A percentile compares a stretch with the other conserved stretches of the same genome.
Conservation (phyloP, 2,888 invertebrate genomes). For the Apoda limacodes region DNA sequence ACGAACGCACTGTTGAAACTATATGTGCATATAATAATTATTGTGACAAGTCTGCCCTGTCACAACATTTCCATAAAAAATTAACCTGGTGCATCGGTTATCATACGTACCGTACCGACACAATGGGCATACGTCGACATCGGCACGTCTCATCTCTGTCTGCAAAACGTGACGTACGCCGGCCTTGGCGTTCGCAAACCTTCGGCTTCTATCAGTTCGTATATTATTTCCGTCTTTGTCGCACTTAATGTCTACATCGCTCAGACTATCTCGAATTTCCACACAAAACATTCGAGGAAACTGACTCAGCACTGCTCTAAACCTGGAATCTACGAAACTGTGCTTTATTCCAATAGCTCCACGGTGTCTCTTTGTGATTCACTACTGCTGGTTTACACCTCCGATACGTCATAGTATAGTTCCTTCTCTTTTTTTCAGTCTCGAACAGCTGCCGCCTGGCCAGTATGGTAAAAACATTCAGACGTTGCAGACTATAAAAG, state of each 20-base stretch:
- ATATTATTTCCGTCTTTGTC: constrained; percentile 39
- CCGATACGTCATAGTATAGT: constrained; percentile 41
- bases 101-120: too few relatives aligned
- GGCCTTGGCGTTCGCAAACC: constrained; percentile 58
- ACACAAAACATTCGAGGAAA: constrained; percentile 53
- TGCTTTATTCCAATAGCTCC: constrained; percentile 27
- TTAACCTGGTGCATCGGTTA: too few relatives aligned
- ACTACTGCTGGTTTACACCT: constrained; percentile 32
- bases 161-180: constrained; percentile 58
- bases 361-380: constrained; percentile 28
- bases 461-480: constrained; percentile 57
- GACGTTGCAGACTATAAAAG: constrained; percentile 37
- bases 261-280: constrained; percentile 54
- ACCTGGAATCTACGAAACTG: constrained; percentile 10
- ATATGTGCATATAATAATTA: too few relatives aligned
- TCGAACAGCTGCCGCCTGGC: constrained; percentile 50
- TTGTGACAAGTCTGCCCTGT: too few relatives aligned
- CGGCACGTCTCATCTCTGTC: constrained; percentile 28
- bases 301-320: constrained; percentile 46
- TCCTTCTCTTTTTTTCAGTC: constrained; percentile 62
- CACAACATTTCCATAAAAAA: too few relatives aligned
- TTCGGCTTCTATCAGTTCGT: constrained; percentile 40
- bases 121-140: too few relatives aligned
- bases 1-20: too few relatives aligned
- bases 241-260: constrained; percentile 44